Evolutionary conservation across 2,888 invertebrate species (phyloP).

Genomic region (Epinotia ramella): DNA sequence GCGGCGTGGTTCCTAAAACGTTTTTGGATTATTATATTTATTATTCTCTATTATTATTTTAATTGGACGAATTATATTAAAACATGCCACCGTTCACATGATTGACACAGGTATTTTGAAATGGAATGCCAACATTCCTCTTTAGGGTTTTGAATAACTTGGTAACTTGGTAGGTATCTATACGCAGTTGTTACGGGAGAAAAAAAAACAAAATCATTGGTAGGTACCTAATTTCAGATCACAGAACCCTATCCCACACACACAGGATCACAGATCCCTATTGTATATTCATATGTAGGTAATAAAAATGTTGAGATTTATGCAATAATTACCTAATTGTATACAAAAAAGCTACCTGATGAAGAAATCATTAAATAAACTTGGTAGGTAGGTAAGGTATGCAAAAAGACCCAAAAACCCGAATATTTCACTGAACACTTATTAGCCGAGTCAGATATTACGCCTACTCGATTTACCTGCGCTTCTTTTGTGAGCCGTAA

Average conservation of each 20-base stretch:
- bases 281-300: too few species aligned
- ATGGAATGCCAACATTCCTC: not conserved
- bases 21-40: slow-evolving; percentile 29
- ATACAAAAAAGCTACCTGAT: too few species aligned
- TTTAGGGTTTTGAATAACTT: not conserved
- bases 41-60: slow-evolving; percentile 42
- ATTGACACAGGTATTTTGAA: slow-evolving; percentile 38
- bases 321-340: too few species aligned
- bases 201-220: too few species aligned
- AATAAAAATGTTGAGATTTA: too few species aligned
- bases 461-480: not conserved
- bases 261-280: too few species aligned
- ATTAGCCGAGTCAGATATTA: not conserved
- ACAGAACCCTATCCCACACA: too few species aligned
- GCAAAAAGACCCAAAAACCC: not conserved
- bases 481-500: not conserved
- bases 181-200: too few species aligned
- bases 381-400: not conserved
- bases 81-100: slow-evolving; percentile 39
- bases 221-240: too few species aligned
- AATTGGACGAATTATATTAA: slow-evolving; percentile 39
- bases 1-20: slow-evolving; percentile 26
- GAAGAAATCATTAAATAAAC: too few species aligned
- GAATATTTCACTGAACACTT: not conserved
- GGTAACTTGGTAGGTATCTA: too few species aligned